Evolutionary conservation across 1,140 invertebrate species (phyloP).

Genomic region (Rhyacophila brunnea): DNA sequence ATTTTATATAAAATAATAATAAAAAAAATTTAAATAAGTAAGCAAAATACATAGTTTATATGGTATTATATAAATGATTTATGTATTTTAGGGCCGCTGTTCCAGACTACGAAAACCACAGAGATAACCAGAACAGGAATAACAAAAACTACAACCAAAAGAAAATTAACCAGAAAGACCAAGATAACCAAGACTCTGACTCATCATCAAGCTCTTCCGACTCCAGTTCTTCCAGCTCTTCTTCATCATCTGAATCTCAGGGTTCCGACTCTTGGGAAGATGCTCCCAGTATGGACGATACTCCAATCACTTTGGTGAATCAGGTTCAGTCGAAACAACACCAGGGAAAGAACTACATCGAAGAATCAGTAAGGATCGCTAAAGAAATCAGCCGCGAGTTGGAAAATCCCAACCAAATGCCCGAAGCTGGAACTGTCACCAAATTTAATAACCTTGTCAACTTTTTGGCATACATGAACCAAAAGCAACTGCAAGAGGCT

Average conservation of each 20-base stretch:
- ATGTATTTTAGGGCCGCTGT: background rate
- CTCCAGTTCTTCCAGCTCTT: conserved; percentile 29
- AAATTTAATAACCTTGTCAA: conserved; percentile 61
- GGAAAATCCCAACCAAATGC: conserved; percentile 57
- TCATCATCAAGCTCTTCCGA: conserved; percentile 17
- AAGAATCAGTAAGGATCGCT: conserved; percentile 51
- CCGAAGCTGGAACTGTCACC: conserved; percentile 56
- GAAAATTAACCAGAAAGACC: background rate
- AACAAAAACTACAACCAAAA: background rate
- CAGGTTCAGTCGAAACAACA: conserved; percentile 37
- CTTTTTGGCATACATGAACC: conserved; percentile 60
- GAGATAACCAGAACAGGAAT: background rate
- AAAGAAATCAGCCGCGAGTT: conserved; percentile 59
- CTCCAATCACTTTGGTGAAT: conserved; percentile 5
- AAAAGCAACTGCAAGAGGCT: conserved; percentile 54
- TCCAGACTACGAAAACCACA: too few species aligned
- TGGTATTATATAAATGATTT: too few species aligned
- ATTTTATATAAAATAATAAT: too few species aligned
- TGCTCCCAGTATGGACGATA: conserved; percentile 10
- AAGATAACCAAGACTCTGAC: background rate
- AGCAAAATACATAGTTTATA: too few species aligned
- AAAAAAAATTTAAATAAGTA: too few species aligned
- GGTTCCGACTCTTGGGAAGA: conserved; percentile 24
- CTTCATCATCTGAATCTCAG: conserved; percentile 34
- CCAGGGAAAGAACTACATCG: conserved; percentile 24